Base-by-base conservation (phyloP, 1,140 invertebrate species). In the Araneus ventricosus region DNA sequence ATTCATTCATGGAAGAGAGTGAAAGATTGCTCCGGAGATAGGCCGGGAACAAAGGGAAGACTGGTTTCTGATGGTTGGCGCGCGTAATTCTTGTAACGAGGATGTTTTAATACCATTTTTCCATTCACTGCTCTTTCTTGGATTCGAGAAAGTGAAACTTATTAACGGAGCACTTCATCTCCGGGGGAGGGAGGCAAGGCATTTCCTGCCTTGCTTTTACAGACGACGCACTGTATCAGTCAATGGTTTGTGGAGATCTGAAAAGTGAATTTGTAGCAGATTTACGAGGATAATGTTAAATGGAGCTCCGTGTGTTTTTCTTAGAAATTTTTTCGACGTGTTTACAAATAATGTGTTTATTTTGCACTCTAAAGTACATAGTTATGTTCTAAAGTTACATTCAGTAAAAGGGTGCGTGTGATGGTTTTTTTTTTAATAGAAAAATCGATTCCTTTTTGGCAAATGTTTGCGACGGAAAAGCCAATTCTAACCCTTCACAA, bases 111-210 rank as follows among this genome's bases (percentile, higher is more conserved):
- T 34, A 34, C 67, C 30, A 63, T 63, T 63, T 61, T 63, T 63
- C 59, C 59, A 30, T 34, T 34, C 67, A 75, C 10, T 30, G 30
- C 27, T 34, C 27, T 75, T 84, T 52, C 80, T 41, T 45, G 80
- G 24, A 45, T 45, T 84, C 39, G n/a, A 45, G n/a, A 34, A 84
- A 84, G 41, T 84, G 80, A 52, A 84, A 52, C 80, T 52, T 84
- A 84, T 84, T 84, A 84, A 84, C 8, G 24, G 24, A 45, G 41
- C 22, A 82, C 22, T 39, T 41, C 22, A n/a, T 45, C 24, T 41
- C n/a, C 24, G 4, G 4, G 30, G 22, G 5, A 10, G 37, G 37
- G 30, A 14, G 75, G 22, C 30, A 79, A 7, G 14, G 37, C 8
- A 20, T 39, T 79, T 34, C 30, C 75, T 34, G 7, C 1, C 45